phyloP scores from a whole-genome alignment of 37 sponge, comb jelly and placozoan species.

The Oopsacas minuta region DNA sequence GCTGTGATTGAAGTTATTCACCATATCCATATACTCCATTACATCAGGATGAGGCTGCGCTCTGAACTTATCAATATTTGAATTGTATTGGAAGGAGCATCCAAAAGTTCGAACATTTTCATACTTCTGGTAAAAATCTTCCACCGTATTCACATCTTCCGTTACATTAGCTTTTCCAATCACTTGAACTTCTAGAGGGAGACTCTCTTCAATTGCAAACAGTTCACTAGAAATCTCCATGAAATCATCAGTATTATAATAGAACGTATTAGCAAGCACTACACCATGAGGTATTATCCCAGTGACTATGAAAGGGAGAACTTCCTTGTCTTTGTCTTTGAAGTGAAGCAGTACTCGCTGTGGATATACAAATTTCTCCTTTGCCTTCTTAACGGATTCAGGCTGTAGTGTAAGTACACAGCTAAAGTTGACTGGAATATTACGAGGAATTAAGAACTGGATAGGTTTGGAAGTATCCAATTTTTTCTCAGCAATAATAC shows the following conservation, averaged over 20 bases:
- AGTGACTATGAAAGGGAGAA: not conserved
- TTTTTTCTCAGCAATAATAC: not conserved
- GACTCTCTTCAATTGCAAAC: slow-evolving; percentile 14
- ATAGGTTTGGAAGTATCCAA: not conserved
- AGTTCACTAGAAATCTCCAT: slow-evolving; percentile 1
- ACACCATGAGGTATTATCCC: not conserved
- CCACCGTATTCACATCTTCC: not conserved
- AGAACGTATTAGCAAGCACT: not conserved
- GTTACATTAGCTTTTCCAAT: slow-evolving; percentile 7
- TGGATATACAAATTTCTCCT: not conserved
- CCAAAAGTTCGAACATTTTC: not conserved
- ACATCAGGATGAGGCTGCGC: slow-evolving; percentile 10
- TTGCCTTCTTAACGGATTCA: slow-evolving; percentile 8
- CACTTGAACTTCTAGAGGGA: not conserved
- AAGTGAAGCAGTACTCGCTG: slow-evolving; percentile 13
- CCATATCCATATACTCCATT: not conserved
- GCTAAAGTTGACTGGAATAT: slow-evolving; percentile 5
- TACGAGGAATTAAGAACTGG: not conserved
- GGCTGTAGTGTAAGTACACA: not conserved
- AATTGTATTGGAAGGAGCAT: not conserved
- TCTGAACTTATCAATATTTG: not conserved
- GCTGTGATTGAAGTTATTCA: not conserved
- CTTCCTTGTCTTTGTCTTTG: slow-evolving; percentile 8
- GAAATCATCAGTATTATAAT: slow-evolving; percentile 2
- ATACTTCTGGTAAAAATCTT: not conserved